Evolutionary conservation across 2,888 invertebrate species (phyloP).

Genomic region (Bombylius major): DNA sequence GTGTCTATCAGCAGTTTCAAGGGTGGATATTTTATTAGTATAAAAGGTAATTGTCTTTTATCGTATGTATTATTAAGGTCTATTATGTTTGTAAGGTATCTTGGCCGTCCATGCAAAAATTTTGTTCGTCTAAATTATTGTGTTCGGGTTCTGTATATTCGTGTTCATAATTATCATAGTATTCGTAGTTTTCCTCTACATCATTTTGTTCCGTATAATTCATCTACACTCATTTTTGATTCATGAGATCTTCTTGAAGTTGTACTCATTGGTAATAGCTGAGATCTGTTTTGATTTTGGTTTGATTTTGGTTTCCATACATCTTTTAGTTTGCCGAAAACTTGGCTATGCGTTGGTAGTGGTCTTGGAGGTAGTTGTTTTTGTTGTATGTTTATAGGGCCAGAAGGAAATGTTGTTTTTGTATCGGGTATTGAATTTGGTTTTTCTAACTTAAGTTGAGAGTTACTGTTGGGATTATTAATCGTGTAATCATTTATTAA

Average conservation of each 20-base stretch:
- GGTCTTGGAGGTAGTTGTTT: neutral
- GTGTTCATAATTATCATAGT: neutral
- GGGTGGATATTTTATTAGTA: neutral
- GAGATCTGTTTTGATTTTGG: too few relatives aligned
- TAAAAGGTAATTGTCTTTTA: neutral
- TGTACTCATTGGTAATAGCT: too few relatives aligned
- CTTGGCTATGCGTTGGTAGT: too few relatives aligned
- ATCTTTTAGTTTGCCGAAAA: too few relatives aligned
- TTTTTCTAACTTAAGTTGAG: too few relatives aligned
- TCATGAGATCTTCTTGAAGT: neutral
- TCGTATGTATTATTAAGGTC: neutral
- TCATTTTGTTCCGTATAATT: constrained; percentile 5
- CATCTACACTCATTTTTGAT: neutral
- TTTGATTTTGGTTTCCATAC: too few relatives aligned
- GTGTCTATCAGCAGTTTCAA: constrained; percentile 5
- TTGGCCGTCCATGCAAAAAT: neutral
- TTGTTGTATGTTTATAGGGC: neutral
- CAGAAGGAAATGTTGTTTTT: too few relatives aligned
- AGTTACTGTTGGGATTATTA: too few relatives aligned
- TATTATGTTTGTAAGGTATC: neutral
- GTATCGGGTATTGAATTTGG: too few relatives aligned
- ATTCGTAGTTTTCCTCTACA: neutral
- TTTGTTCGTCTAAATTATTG: neutral
- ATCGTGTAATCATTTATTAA: too few relatives aligned
- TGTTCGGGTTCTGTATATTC: neutral